phyloP scores from a whole-genome alignment of 2,797 vertebrate species.

The Sparus aurata region DNA sequence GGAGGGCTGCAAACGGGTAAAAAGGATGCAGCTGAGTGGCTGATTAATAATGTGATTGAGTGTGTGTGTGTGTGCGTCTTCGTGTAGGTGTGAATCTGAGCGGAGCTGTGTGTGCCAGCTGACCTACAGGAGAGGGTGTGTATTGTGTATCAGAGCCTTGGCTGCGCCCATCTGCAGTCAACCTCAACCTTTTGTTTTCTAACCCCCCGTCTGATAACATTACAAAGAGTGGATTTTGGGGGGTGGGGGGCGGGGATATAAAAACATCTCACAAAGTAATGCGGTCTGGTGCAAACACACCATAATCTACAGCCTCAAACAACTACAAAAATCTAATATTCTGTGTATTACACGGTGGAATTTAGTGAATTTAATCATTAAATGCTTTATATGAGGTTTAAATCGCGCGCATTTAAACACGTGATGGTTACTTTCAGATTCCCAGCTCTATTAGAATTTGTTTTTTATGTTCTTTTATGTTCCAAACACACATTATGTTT shows the following conservation, averaged over 20 bases:
- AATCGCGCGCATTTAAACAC: neutral
- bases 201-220: slow-evolving; percentile 42
- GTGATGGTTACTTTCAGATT: neutral
- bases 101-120: slow-evolving; percentile 6
- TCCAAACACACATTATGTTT: neutral
- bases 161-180: slow-evolving; percentile 51
- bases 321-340: neutral
- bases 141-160: slow-evolving; percentile 43
- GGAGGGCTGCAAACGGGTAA: slow-evolving; percentile 63
- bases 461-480: neutral
- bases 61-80: slow-evolving; percentile 56
- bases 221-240: slow-evolving; percentile 28
- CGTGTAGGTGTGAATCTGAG: slow-evolving; percentile 34
- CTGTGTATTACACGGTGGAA: neutral
- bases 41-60: slow-evolving; percentile 72
- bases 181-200: slow-evolving; percentile 47
- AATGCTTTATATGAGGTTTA: neutral
- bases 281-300: neutral
- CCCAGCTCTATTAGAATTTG: too few species aligned
- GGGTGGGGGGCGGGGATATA: neutral
- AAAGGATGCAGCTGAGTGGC: slow-evolving; percentile 66
- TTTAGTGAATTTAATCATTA: neutral
- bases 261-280: slow-evolving; percentile 21
- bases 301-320: neutral
- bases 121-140: slow-evolving; percentile 18